A percentile compares a stretch with the other conserved stretches of the same genome.
Conservation (phyloP, 2,797 vertebrate genomes). For the Huso huso region DNA sequence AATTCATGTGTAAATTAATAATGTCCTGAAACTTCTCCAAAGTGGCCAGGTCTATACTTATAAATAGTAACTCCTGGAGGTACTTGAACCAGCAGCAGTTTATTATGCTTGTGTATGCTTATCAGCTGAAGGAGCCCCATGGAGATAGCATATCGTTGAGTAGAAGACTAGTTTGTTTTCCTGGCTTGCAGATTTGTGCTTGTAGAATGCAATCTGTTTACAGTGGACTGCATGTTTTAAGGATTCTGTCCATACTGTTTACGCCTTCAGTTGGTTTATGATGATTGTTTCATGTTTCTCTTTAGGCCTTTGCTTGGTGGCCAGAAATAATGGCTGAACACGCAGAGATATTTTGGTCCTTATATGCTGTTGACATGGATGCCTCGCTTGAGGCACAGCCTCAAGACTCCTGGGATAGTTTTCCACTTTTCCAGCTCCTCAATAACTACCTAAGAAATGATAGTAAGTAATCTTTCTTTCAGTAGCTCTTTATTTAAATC, state of each 20-base stretch:
- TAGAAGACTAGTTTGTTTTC: too few relatives aligned
- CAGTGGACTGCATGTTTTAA: not conserved
- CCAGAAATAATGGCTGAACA: constrained; percentile 83
- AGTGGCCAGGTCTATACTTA: too few relatives aligned
- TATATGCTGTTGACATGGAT: constrained; percentile 86
- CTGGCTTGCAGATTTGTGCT: too few relatives aligned
- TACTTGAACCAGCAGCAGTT: too few relatives aligned
- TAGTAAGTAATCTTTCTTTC: constrained; percentile 55
- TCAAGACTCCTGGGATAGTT: constrained; percentile 87
- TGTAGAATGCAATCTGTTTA: not conserved
- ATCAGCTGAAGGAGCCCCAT: too few relatives aligned
- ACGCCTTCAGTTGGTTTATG: not conserved
- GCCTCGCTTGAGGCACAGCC: constrained; percentile 74
- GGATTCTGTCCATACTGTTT: constrained; percentile 1
- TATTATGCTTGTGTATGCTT: too few relatives aligned
- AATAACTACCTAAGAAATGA: constrained; percentile 86
- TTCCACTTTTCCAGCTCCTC: constrained; percentile 89
- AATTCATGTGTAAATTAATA: too few relatives aligned
- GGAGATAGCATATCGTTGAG: too few relatives aligned
- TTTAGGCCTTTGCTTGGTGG: constrained; percentile 91
- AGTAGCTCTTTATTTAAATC: constrained; percentile 10
- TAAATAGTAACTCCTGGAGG: too few relatives aligned
- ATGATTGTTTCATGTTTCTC: not conserved
- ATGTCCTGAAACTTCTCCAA: too few relatives aligned
- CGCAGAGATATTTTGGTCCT: constrained; percentile 80